Evolutionary conservation across 2,888 invertebrate genomes (phyloP).

Genomic region (Chydorus sphaericus): DNA sequence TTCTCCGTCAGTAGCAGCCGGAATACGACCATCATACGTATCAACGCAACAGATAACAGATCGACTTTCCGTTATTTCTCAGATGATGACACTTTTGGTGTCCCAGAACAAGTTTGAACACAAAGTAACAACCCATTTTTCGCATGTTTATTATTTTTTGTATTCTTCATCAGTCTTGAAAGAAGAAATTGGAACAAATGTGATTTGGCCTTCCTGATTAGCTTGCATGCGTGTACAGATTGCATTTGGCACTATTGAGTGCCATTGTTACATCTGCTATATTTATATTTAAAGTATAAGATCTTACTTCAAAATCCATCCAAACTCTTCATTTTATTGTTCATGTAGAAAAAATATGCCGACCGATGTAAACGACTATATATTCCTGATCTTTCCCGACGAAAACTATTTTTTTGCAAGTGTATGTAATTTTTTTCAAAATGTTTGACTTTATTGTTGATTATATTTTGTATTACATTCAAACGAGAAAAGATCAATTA

Average conservation of each 20-base stretch:
- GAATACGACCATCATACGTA: conserved; percentile 14
- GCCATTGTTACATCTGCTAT: neutral
- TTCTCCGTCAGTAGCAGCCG: conserved; percentile 10
- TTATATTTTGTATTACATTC: no score
- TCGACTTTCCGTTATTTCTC: neutral
- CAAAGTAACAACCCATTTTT: neutral
- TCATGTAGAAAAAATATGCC: no score
- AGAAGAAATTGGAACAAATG: conserved; percentile 1
- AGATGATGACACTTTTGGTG: conserved; percentile 10
- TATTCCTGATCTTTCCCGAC: no score
- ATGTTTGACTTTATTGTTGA: no score
- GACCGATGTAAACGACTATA: no score
- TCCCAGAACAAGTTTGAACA: conserved; percentile 12
- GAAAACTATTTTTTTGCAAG: no score
- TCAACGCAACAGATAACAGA: conserved; percentile 9
- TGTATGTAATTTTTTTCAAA: no score
- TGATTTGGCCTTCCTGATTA: conserved; percentile 1
- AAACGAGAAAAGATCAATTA: no score
- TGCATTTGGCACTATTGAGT: neutral
- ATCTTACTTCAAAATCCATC: neutral
- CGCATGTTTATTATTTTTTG: neutral
- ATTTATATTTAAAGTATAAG: neutral
- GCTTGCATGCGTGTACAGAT: conserved; percentile 2
- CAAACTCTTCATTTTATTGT: no score
- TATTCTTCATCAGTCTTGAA: neutral